Base-by-base conservation (phyloP, 2,888 invertebrate genomes). In the Cynaeus angustus region DNA sequence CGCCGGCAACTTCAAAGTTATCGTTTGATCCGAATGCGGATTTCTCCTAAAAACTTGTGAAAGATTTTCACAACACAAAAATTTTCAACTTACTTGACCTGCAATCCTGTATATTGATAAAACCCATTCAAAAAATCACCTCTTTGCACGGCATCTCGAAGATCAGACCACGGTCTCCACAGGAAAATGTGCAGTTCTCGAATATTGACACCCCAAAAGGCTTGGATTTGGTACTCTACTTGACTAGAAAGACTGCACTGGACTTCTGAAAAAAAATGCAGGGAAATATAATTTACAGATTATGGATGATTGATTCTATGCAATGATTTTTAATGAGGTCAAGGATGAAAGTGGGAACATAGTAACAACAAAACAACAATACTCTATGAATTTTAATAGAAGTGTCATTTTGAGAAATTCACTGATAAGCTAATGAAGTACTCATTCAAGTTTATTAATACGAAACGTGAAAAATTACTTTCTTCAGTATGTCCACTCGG, bases 181-280 rank as follows among this genome's bases (percentile, higher is more conserved):
- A 94, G 87, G 62, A 92, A 92, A 78, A 91, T 87, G 82, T 93
- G 93, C 67, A 94, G 87, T 81, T 93, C 92, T 73, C 92, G 87
- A 71, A 93, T 93, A 30, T 92, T 92, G 50, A 93, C 93, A 3
- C 92, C 93, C 93, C 93, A 94, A 86, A 91, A 92, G 75, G 91
- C 91, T 76, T 91, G 90, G 72, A 92, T 86, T 83, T 90, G 90
- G 83, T 93, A 94, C 68, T 90, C 88, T 65, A 92, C 92, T 82
- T 92, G 92, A 75, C 93, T 93, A 14, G 93, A 92, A 58, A 93
- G 88, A 75, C 88, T 88, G 86, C 91, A 92, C 81, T 91, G 90
- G 50, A 93, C 89, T 83, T 91, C 93, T 93, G 88, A 70, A 66
- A 61, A 62, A 71, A 74, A 73, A 10, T n/a, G 33, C 6, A 9